These are phyloP conservation scores for Oophaga sylvatica DNA, from an alignment of 2,797 vertebrate genomes.

Conservation along the genomic window DNA sequence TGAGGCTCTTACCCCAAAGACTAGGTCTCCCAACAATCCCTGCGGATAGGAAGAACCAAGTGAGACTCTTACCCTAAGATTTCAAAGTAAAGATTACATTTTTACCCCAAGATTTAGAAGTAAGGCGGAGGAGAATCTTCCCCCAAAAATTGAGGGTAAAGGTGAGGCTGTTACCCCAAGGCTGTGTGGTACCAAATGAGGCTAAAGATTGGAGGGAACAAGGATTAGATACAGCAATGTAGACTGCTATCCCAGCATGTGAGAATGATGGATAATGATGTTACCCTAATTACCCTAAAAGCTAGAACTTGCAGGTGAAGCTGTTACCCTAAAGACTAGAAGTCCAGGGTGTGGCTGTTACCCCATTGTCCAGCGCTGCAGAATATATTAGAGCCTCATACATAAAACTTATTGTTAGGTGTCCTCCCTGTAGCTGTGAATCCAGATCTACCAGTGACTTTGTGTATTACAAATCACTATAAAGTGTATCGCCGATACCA, in stretches of 20 bases:
- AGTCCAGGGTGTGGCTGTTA: not conserved
- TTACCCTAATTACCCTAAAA: not conserved
- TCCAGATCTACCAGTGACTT: not conserved
- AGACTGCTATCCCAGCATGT: not conserved
- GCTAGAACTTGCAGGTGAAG: not conserved
- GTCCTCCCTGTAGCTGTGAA: not conserved
- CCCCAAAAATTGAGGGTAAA: too few relatives aligned
- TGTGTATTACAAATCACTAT: not conserved
- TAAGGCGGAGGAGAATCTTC: too few relatives aligned
- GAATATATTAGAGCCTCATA: not conserved
- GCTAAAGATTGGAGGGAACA: not conserved
- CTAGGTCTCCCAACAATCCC: not conserved
- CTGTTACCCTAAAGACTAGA: not conserved
- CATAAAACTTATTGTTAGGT: too few relatives aligned
- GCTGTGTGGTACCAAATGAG: not conserved
- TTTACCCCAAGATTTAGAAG: too few relatives aligned
- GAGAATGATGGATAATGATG: not conserved
- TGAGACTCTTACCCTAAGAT: not conserved
- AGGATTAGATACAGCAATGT: not conserved
- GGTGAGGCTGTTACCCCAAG: too few relatives aligned
- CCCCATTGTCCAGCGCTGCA: not conserved
- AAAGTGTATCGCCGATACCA: not conserved
- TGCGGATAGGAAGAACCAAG: not conserved
- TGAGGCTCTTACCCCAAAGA: too few relatives aligned
- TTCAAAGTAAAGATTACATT: not conserved